Conservation (phyloP, 2,888 invertebrate species). For the Agrochola litura region DNA sequence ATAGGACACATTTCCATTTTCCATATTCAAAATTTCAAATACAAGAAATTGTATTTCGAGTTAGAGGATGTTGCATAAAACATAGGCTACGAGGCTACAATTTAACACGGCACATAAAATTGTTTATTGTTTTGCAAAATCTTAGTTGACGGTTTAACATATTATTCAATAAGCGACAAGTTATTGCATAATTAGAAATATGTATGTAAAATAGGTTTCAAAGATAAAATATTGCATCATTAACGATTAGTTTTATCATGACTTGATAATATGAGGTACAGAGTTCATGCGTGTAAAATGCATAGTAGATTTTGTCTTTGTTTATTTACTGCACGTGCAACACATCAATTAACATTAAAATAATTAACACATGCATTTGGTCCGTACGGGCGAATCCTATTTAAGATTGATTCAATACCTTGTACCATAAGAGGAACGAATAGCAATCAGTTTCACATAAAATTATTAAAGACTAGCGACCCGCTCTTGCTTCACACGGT, state of each 20-base stretch:
- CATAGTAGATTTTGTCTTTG: constrained; percentile 30
- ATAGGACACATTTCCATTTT: neutral
- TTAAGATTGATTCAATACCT: constrained; percentile 39
- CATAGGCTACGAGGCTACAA: neutral
- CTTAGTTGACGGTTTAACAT: neutral
- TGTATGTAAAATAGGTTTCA: constrained; percentile 12
- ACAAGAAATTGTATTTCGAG: constrained; percentile 8
- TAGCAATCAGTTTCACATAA: constrained; percentile 6
- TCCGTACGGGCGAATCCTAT: constrained; percentile 5
- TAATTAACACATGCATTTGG: constrained; percentile 38
- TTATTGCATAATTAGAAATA: constrained; percentile 30
- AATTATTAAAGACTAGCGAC: neutral
- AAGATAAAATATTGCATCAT: constrained; percentile 7
- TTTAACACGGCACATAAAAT: constrained; percentile 30
- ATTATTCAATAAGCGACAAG: constrained; percentile 21
- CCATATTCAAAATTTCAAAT: neutral
- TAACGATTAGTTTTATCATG: constrained; percentile 33
- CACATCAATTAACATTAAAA: constrained; percentile 45
- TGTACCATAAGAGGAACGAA: neutral
- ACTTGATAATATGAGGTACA: constrained; percentile 17
- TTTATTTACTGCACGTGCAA: constrained; percentile 50
- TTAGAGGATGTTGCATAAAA: constrained; percentile 18
- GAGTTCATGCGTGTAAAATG: constrained; percentile 26
- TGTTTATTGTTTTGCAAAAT: constrained; percentile 28
- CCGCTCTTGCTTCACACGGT: too few relatives aligned